Base-by-base conservation (phyloP, 2,888 invertebrate genomes). In the Hololepta plana region DNA sequence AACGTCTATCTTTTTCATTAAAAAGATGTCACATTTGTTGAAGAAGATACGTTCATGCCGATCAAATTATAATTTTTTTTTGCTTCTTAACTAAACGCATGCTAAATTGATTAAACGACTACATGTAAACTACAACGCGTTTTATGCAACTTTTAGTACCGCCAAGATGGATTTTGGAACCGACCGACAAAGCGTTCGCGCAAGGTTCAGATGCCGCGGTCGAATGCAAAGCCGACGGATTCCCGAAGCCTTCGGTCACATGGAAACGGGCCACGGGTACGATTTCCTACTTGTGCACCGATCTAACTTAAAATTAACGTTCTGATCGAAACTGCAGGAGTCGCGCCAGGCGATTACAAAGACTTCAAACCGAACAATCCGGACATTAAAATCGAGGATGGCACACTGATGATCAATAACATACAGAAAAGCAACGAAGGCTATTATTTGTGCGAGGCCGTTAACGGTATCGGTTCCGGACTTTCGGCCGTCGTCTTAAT, bases 231-330 rank as follows among this genome's bases (percentile, higher is more conserved):
- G 85, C 88, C 53, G 88, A 88, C 61, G 88, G 90, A 44, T 90
- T 88, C 63, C 90, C 88, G 34, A 84, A 82, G 65, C 88, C 88
- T 38, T 75, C 80, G 49, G 84, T 90, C 24, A 84, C 85, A 40
- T 90, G 90, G 90, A 90, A 88, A 61, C 77, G 82, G 68, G 88
- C 88, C 51, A 82, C 85, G 62, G 88, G 88, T 87, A 64, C 49
- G 55, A 24, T 23, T 20, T 5, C 6, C 7, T 22, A 24, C 16
- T 2, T 27, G 17, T 17, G n/a, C 8, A n/a, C 7, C 15, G 12
- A 14, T 13, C 3, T 17, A 7, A 17, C 17, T n/a, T 7, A 7
- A 17, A 17, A 17, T 7, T 17, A 7, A 17, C 17, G 6, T 17
- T 17, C n/a, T 17, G 17, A 17, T 7, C 7, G 6, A 17, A 17